phyloP scores from a whole-genome alignment of 2,113 vertebrate genomes.

The Baryphthengus martii region DNA sequence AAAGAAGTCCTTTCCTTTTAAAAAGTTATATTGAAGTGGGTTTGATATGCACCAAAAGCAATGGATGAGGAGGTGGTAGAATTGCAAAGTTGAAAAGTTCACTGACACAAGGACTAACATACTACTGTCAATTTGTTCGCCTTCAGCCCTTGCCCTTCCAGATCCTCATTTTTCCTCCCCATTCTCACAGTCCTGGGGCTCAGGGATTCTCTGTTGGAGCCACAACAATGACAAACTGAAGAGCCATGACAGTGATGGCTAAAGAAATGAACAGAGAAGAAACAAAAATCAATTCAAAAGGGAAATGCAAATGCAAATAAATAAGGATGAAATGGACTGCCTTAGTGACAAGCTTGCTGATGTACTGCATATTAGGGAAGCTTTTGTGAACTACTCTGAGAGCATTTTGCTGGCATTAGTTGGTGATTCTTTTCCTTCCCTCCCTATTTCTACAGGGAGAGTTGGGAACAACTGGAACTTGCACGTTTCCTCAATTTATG shows the following conservation, averaged over 20 bases:
- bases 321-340: not conserved
- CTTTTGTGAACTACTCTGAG: not conserved
- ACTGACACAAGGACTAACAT: not conserved
- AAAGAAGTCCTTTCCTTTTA: not conserved
- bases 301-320: not conserved
- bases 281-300: not conserved
- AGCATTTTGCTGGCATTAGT: not conserved
- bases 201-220: not conserved
- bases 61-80: not conserved
- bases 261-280: not conserved
- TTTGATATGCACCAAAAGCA: not conserved
- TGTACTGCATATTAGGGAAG: not conserved
- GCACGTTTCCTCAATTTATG: slow-evolving; percentile 1
- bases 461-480: not conserved
- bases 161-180: not conserved
- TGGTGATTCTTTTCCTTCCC: not conserved
- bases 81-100: not conserved
- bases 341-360: not conserved
- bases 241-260: not conserved
- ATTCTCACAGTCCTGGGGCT: not conserved
- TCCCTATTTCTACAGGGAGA: not conserved
- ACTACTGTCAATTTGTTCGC: not conserved
- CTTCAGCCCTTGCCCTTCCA: not conserved
- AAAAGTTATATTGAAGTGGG: not conserved
- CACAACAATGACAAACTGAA: not conserved